A percentile compares a stretch with the other conserved stretches of the same genome.
These are phyloP conservation scores for Pogoniulus pusillus DNA, from an alignment of 2,797 vertebrate genomes.

Conservation along the genomic window DNA sequence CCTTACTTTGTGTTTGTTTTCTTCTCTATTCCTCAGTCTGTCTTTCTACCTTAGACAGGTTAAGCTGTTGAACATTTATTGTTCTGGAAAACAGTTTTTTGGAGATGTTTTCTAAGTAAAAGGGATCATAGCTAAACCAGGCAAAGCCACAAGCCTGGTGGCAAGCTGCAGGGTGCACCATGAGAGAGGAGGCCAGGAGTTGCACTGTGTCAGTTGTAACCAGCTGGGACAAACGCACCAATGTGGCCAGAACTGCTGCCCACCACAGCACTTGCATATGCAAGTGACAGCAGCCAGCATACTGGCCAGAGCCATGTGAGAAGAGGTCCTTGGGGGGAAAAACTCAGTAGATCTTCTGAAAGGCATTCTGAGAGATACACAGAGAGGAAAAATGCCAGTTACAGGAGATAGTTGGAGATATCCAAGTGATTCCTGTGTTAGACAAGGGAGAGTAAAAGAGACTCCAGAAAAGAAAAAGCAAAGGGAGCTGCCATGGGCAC, in stretches of 20 bases:
- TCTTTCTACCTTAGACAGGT: neutral
- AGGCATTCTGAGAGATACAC: neutral
- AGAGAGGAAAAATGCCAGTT: neutral
- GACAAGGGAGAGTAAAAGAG: neutral
- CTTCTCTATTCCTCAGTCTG: neutral
- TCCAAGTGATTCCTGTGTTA: neutral
- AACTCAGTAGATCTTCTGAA: neutral
- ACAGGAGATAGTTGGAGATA: neutral
- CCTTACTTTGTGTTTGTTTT: neutral
- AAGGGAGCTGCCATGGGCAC: neutral
- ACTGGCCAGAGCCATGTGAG: accelerated
- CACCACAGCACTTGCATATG: neutral
- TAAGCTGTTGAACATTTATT: neutral
- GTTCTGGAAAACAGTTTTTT: neutral
- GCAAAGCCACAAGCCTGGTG: neutral
- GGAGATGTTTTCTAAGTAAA: neutral
- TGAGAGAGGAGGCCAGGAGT: neutral
- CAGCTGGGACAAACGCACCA: neutral
- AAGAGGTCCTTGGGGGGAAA: neutral
- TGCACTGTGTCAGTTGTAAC: accelerated
- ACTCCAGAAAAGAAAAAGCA: neutral
- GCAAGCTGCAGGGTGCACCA: neutral
- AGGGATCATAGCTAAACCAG: neutral
- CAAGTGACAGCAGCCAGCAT: neutral
- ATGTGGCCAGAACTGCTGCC: neutral